A percentile compares a stretch with the other conserved stretches of the same genome.
phyloP scores from a whole-genome alignment of 1,140 invertebrate genomes.

The Listronotus oregonensis region DNA sequence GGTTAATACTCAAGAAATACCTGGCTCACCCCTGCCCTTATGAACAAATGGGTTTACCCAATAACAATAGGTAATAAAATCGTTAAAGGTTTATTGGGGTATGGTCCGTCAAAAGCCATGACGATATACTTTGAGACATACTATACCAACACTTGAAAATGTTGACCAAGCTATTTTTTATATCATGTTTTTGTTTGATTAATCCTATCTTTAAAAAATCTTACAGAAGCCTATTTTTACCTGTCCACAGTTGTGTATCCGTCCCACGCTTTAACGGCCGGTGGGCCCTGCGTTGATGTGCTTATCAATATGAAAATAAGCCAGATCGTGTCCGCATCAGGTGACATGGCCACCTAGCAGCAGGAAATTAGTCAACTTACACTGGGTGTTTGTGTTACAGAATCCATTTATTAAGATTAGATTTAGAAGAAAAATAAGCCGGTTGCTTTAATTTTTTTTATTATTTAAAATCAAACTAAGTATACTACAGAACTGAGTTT shows the following conservation, averaged over 20 bases:
- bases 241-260: constrained; percentile 30
- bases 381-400: constrained; percentile 14
- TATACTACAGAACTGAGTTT: no score
- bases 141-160: no score
- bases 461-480: no score
- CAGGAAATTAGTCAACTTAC: constrained; percentile 34
- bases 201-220: constrained; percentile 16
- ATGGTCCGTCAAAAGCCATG: no score
- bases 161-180: no score
- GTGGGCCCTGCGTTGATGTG: constrained; percentile 22
- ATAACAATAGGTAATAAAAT: no score
- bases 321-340: constrained; percentile 30
- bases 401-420: background rate
- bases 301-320: constrained; percentile 38
- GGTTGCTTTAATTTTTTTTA: no score
- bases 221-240: constrained; percentile 34
- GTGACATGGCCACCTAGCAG: constrained; percentile 29
- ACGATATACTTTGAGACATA: no score
- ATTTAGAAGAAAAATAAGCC: background rate
- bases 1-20: no score
- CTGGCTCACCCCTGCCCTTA: no score
- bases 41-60: no score
- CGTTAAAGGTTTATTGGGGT: no score
- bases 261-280: constrained; percentile 19
- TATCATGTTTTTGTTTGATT: background rate